phyloP scores from a whole-genome alignment of 2,888 invertebrate species.

The Phymatocera aterrima region DNA sequence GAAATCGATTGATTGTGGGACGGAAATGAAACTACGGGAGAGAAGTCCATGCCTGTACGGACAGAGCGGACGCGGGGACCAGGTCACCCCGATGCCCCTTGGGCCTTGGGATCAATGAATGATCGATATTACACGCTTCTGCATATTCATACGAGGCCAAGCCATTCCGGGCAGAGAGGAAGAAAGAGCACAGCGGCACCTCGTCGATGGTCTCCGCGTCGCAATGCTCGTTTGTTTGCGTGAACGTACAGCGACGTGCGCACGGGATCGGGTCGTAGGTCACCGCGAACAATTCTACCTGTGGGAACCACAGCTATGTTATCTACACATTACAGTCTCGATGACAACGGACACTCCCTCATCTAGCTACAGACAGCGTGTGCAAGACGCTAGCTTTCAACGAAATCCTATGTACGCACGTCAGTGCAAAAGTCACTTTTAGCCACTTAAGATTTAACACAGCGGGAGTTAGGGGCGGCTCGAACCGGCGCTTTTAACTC shows the following conservation, averaged over 20 bases:
- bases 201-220: constrained; percentile 50
- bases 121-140: constrained; percentile 61
- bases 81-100: constrained; percentile 67
- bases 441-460: too few relatives aligned
- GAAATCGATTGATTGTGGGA: constrained; percentile 1
- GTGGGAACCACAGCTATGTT: constrained; percentile 66
- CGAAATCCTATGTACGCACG: too few relatives aligned
- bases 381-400: background rate
- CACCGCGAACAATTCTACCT: constrained; percentile 71
- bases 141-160: constrained; percentile 62
- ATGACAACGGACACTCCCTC: background rate
- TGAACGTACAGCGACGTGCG: constrained; percentile 67
- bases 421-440: background rate
- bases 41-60: constrained; percentile 44
- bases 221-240: constrained; percentile 61
- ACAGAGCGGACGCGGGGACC: constrained; percentile 57
- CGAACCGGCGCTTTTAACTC: background rate
- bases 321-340: background rate
- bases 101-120: constrained; percentile 71
- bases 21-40: constrained; percentile 41
- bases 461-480: background rate
- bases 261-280: constrained; percentile 68
- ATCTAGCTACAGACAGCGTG: background rate
- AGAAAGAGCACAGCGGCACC: constrained; percentile 47
- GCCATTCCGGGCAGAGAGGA: constrained; percentile 46